A percentile compares a stretch with the other conserved stretches of the same genome.
Evolutionary conservation across 2,113 vertebrate genomes (phyloP).

Genomic region (Daphoenositta chrysoptera): DNA sequence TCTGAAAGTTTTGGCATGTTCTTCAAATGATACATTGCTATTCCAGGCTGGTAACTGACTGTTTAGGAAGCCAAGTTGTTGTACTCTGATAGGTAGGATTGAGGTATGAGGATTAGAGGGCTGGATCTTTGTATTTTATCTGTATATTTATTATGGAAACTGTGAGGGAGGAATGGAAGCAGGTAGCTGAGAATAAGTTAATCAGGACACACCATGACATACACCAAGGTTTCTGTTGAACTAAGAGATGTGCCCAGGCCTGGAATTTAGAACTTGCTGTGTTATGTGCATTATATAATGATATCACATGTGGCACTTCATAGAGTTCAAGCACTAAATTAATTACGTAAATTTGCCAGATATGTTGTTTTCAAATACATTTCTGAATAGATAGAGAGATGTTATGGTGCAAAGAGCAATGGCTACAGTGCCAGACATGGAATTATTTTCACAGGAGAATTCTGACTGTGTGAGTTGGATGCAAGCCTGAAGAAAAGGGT

Average conservation of each 20-base stretch:
- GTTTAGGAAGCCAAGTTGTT: background rate
- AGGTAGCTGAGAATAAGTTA: background rate
- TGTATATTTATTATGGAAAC: background rate
- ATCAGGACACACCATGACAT: background rate
- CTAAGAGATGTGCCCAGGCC: background rate
- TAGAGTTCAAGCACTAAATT: background rate
- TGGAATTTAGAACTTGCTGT: background rate
- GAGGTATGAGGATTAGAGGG: background rate
- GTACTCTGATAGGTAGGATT: no score
- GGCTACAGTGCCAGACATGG: background rate
- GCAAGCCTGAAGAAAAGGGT: background rate
- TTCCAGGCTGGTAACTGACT: background rate
- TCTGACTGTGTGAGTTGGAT: background rate
- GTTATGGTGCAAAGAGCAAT: background rate
- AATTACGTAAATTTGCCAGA: background rate
- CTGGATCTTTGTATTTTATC: background rate
- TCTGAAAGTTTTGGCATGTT: background rate
- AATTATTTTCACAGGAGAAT: background rate
- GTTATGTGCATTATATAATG: background rate
- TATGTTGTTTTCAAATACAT: background rate
- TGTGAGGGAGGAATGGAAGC: background rate
- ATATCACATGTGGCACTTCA: background rate
- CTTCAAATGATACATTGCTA: accelerated
- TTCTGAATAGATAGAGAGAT: background rate
- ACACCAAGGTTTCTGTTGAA: background rate